phyloP scores from a whole-genome alignment of 2,113 vertebrate species.

The Helogale parvula region DNA sequence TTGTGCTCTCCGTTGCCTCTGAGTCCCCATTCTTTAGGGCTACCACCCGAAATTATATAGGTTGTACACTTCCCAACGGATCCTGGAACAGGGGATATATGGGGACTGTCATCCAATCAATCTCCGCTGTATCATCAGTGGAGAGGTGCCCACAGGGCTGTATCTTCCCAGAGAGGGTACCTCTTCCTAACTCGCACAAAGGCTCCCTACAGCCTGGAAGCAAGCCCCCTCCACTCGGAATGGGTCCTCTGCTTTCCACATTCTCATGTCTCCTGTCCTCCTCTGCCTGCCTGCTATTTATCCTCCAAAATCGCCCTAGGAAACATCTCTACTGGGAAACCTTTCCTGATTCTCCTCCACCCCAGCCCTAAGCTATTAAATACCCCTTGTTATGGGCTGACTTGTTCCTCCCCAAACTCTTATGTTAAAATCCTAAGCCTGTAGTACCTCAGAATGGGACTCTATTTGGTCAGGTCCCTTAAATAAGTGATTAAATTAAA shows the following conservation, averaged over 20 bases:
- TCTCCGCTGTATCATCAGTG: not conserved
- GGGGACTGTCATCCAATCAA: not conserved
- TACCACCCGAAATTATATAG: not conserved
- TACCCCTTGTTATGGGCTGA: not conserved
- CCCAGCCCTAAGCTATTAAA: not conserved
- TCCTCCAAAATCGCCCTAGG: not conserved
- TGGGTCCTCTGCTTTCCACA: not conserved
- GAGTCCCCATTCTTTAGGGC: not conserved
- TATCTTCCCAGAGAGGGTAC: not conserved
- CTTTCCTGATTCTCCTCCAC: not conserved
- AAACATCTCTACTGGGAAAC: not conserved
- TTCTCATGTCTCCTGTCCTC: not conserved
- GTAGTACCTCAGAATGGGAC: not conserved
- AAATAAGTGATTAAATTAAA: not conserved
- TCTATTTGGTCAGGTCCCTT: not conserved
- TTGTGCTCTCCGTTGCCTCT: not conserved
- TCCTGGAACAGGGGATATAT: not conserved
- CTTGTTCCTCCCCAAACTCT: not conserved
- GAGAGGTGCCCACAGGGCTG: not conserved
- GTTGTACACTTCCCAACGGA: not conserved
- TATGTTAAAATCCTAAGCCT: not conserved
- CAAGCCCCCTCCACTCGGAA: too few relatives aligned
- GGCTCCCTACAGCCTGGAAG: not conserved
- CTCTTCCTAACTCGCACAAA: not conserved
- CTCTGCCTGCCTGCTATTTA: not conserved